phyloP scores from a whole-genome alignment of 2,797 vertebrate genomes.

The Tadarida brasiliensis region DNA sequence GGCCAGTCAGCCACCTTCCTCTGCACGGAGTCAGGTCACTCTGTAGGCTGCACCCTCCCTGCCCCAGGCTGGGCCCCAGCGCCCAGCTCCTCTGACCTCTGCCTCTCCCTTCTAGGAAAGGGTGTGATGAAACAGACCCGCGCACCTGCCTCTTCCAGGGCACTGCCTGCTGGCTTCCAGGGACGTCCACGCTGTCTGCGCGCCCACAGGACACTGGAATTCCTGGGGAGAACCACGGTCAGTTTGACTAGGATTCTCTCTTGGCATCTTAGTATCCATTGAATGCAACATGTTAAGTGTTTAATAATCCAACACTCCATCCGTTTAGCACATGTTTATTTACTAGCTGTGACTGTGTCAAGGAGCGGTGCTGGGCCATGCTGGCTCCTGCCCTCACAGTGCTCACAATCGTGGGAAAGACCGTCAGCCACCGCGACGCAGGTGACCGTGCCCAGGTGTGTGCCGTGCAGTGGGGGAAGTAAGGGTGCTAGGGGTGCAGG shows the following conservation, averaged over 20 bases:
- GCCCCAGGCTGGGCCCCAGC: background rate
- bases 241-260: background rate
- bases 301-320: background rate
- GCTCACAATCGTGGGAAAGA: background rate
- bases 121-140: background rate
- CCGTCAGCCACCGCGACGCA: background rate
- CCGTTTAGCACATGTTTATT: background rate
- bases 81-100: background rate
- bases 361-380: background rate
- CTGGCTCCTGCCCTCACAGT: background rate
- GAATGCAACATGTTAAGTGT: background rate
- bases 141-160: background rate
- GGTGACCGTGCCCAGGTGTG: fast-evolving
- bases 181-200: background rate
- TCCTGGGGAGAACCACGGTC: background rate
- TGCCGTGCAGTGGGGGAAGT: fast-evolving
- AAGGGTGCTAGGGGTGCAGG: too few relatives aligned
- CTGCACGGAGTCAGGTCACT: background rate
- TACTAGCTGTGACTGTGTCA: background rate
- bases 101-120: background rate
- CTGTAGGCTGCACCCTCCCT: background rate
- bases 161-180: background rate
- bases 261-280: background rate
- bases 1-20: background rate
- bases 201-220: background rate